Percentiles rank a stretch among this genome's conserved stretches.
phyloP scores from a whole-genome alignment of 1,140 invertebrate genomes.

The Protaetia brevitarsis region DNA sequence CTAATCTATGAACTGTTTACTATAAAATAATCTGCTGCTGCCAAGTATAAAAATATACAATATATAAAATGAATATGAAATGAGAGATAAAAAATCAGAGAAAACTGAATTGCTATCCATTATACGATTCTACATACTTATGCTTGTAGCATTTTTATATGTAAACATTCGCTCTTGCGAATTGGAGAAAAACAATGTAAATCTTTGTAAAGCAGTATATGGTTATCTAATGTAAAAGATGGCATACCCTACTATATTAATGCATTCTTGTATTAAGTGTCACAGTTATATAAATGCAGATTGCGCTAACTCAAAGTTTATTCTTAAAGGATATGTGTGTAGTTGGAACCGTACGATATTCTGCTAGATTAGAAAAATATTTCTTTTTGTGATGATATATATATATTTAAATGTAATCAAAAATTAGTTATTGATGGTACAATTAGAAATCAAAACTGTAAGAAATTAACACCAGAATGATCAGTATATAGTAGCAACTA shows the following conservation, averaged over 20 bases:
- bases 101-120: background rate
- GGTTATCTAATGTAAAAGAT: conserved; percentile 12
- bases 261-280: no score
- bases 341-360: no score
- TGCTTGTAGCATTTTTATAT: conserved; percentile 20
- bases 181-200: conserved; percentile 22
- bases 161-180: conserved; percentile 18
- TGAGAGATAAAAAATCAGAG: background rate
- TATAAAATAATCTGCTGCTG: conserved; percentile 29
- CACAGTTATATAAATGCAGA: no score
- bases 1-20: conserved; percentile 28
- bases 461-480: conserved; percentile 7
- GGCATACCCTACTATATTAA: background rate
- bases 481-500: no score
- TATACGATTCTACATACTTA: conserved; percentile 2
- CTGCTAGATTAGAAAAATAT: no score
- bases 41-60: conserved; percentile 22
- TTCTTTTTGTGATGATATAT: no score
- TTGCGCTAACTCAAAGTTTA: no score
- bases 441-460: conserved; percentile 8
- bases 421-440: conserved; percentile 3
- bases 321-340: no score
- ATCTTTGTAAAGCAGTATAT: conserved; percentile 25
- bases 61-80: background rate
- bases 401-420: conserved; percentile 10